Conservation (phyloP, 2,888 invertebrate genomes). For the Galerucella nymphaeae region DNA sequence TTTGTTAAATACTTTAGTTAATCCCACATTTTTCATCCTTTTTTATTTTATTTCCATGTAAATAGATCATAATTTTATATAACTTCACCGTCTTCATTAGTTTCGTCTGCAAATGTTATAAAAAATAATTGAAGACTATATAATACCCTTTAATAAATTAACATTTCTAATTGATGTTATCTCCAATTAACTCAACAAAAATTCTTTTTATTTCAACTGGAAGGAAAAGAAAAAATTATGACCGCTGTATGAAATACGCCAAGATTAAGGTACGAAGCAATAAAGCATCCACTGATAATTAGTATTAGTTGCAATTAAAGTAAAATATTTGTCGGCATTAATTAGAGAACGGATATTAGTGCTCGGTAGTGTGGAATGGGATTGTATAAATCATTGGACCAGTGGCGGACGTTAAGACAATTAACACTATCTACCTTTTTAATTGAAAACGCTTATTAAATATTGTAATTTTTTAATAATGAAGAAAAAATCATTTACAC, state of each 20-base stretch:
- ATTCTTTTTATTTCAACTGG: constrained; percentile 8
- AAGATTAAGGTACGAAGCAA: constrained; percentile 18
- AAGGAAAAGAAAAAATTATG: constrained; percentile 10
- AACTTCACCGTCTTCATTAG: constrained; percentile 9
- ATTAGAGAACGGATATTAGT: constrained; percentile 32
- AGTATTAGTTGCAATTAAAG: constrained; percentile 34
- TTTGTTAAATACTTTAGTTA: too few species aligned
- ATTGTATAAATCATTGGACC: constrained; percentile 21
- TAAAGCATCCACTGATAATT: constrained; percentile 31
- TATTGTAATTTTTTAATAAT: too few species aligned
- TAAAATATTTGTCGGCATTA: constrained; percentile 36
- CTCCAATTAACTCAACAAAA: constrained; percentile 24
- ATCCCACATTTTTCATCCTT: too few species aligned
- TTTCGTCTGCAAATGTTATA: neutral
- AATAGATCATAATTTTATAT: too few species aligned
- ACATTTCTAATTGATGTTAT: constrained; percentile 26
- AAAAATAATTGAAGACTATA: constrained; percentile 12
- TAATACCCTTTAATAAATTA: constrained; percentile 19
- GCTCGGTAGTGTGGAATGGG: constrained; percentile 18
- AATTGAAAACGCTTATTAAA: too few species aligned
- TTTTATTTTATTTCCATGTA: too few species aligned
- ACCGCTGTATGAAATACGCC: constrained; percentile 19
- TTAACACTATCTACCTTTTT: neutral
- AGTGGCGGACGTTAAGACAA: constrained; percentile 13
- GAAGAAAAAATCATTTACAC: too few species aligned